Base-by-base conservation (phyloP, 2,113 vertebrate genomes). In the Tyrannus savana region DNA sequence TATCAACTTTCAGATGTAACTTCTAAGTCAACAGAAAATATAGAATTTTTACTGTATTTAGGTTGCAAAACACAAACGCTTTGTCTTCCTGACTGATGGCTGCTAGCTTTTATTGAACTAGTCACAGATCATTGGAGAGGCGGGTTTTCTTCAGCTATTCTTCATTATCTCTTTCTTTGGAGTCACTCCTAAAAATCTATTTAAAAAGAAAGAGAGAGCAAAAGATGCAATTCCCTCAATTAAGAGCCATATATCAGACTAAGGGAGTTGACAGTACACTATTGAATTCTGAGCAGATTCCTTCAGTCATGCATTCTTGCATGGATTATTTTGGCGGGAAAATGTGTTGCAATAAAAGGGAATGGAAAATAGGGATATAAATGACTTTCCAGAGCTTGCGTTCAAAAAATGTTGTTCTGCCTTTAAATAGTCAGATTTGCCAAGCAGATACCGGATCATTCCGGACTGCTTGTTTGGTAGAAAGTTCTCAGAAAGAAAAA, bases 401-500 rank as follows among this genome's bases (percentile, higher is more conserved):
- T 96, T 96, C 83, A 95, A 90, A 96, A 96, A 97, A 91, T 76
- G 52, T 88, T 97, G 25, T 88, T 95, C 92, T 97, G 90, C 81
- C 42, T 84, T 77, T 87, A 76, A 91, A 92, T 83, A 76, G 66
- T 69, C 31, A 93, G 84, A 87, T 95, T 97, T 97, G 93, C 82
- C 84, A 96, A 88, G 59, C 73, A 96, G 96, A 91, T 93, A 75
- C 73, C 62, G 80, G 83, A 50, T 96, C 66, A 82, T 95, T 95
- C 93, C 89, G 93, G 91, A 79, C 44, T 91, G 81, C 81, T 91
- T 95, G 71, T 87, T 97, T 90, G 87, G 94, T 84, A 93, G 69
- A 88, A 83, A 74, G 47, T 71, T 91, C 90, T 60, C 64, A 92
- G 94, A 87, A 91, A 91, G 95, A 96, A 96, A 89, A 82, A 73